Base-by-base conservation (phyloP, 2,888 invertebrate species). In the Neoaliturus tenellus region DNA sequence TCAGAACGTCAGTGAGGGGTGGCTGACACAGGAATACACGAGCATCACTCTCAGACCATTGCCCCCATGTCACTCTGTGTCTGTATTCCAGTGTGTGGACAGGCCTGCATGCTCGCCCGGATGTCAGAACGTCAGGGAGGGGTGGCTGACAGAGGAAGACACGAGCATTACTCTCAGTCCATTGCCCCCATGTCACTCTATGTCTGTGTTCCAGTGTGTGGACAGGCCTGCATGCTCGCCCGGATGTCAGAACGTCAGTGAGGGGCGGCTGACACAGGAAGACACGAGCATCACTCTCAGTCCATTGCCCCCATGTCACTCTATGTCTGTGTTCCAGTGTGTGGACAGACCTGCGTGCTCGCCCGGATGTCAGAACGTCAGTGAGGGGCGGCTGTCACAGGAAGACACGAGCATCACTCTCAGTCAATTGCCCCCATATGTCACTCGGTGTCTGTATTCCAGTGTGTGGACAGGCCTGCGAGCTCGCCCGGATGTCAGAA, bases 381-480 rank as follows among this genome's bases (percentile, higher is more conserved):
- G 10, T 10, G 73, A 73, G 20, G 25, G 51, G 0, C 51, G 28
- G n/a, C n/a, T 73, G 25, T 51, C 55, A 4, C 51, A 82, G 20
- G 33, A 78, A n/a, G 23, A 14, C 14, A 71, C 82, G 14, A 55
- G 35, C 41, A 55, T 55, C 23, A 82, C 73, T 5, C 28, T 82
- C 10, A 55, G 73, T n/a, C n/a, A n/a, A n/a, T n/a, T n/a, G n/a
- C n/a, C n/a, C n/a, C n/a, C n/a, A n/a, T n/a, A n/a, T n/a, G n/a
- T n/a, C n/a, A n/a, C n/a, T n/a, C n/a, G n/a, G n/a, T n/a, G n/a
- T n/a, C n/a, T n/a, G n/a, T n/a, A n/a, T n/a, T n/a, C n/a, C 58
- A 82, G 82, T 82, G 82, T 58, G 73, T 82, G 20, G 20, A 73
- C 41, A 33, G 58, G n/a, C 33, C 25, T 0, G 73, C 51, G 14